These are phyloP conservation scores for Ectemnius lituratus DNA, from an alignment of 2,888 invertebrate genomes.

Conservation along the genomic window DNA sequence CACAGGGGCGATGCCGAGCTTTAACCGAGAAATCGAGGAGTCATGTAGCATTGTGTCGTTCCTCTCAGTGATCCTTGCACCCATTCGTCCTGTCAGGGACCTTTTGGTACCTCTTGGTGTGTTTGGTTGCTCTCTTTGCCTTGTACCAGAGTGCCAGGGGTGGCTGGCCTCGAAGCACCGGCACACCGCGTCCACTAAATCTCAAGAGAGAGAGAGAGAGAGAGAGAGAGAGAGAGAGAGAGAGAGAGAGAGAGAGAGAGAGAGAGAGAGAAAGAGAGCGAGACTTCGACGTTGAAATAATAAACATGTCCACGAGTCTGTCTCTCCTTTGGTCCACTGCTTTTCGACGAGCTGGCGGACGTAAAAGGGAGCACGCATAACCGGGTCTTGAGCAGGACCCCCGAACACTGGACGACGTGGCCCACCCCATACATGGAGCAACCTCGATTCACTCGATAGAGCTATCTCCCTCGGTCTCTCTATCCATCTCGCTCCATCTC, in stretches of 20 bases:
- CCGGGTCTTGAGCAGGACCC: conserved; percentile 17
- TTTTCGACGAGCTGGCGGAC: conserved; percentile 45
- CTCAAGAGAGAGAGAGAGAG: conserved; percentile 39
- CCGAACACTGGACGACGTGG: conserved; percentile 10
- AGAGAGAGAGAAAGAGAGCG: conserved; percentile 27
- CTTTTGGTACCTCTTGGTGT: conserved; percentile 1
- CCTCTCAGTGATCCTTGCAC: conserved; percentile 10
- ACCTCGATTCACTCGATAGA: conserved; percentile 42
- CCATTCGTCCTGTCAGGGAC: conserved; percentile 29
- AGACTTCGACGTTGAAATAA: conserved; percentile 60
- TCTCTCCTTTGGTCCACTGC: conserved; percentile 46
- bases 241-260: conserved; percentile 37
- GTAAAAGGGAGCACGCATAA: conserved; percentile 52
- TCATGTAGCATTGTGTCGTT: neutral
- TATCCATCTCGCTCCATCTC: neutral
- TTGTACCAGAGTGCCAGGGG: conserved; percentile 32
- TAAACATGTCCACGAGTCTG: conserved; percentile 62
- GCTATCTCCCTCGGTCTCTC: conserved; percentile 37
- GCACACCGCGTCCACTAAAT: conserved; percentile 56
- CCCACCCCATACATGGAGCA: conserved; percentile 41
- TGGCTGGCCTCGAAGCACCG: conserved; percentile 18
- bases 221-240: conserved; percentile 15
- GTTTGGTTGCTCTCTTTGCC: conserved; percentile 46
- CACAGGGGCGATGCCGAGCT: conserved; percentile 12
- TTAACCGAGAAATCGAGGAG: conserved; percentile 45